These are phyloP conservation scores for Papilio dardanus DNA, from an alignment of 1,140 invertebrate species.

Conservation along the genomic window DNA sequence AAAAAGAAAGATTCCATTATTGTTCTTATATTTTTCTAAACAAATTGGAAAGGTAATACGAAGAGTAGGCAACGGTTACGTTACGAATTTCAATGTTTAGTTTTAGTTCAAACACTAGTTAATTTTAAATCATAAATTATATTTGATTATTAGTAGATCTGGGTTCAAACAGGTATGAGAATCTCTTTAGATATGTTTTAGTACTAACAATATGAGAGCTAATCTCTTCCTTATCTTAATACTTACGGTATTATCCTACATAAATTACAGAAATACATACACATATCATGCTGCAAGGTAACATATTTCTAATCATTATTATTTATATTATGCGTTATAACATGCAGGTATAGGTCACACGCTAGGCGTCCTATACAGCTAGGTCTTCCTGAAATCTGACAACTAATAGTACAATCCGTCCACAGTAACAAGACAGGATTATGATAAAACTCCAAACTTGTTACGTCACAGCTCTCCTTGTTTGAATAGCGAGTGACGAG, in stretches of 20 bases:
- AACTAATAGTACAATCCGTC: neutral
- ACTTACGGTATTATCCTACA: neutral
- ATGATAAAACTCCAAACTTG: neutral
- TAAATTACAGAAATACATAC: neutral
- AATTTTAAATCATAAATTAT: no score
- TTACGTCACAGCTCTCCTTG: neutral
- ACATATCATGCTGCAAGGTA: constrained; percentile 3
- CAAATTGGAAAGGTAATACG: no score
- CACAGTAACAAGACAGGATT: neutral
- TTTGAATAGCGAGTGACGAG: neutral
- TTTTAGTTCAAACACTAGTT: no score
- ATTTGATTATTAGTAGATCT: no score
- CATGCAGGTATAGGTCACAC: neutral
- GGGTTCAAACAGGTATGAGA: no score
- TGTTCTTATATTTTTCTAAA: neutral
- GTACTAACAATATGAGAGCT: neutral
- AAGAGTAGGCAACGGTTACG: no score
- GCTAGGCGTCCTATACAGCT: neutral
- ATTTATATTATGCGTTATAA: constrained; percentile 1
- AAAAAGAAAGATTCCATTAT: neutral
- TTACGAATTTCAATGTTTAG: no score
- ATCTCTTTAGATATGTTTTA: neutral
- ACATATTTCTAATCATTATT: constrained; percentile 5
- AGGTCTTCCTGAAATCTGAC: constrained; percentile 2
- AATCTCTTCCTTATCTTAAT: constrained; percentile 5